Evolutionary conservation across 2,113 vertebrate genomes (phyloP).

Genomic region (Ptychochromis oligacanthus): DNA sequence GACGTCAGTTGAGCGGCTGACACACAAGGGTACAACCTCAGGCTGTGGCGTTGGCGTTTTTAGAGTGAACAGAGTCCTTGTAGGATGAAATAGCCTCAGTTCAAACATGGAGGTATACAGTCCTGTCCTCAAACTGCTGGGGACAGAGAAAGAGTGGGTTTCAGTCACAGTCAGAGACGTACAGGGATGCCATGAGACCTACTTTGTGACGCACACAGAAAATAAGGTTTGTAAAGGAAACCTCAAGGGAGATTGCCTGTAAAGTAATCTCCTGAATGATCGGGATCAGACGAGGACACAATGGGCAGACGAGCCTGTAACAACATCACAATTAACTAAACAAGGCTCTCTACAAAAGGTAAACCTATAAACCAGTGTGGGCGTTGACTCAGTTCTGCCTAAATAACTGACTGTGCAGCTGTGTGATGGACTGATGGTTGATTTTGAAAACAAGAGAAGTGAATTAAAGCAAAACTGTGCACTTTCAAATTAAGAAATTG

Average conservation of each 20-base stretch:
- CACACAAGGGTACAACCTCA: constrained; percentile 77
- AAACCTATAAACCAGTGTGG: not conserved
- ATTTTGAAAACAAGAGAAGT: not conserved
- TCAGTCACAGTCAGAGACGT: constrained; percentile 7
- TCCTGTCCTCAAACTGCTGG: constrained; percentile 83
- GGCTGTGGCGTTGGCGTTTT: constrained; percentile 82
- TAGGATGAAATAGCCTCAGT: not conserved
- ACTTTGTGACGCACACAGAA: constrained; percentile 12
- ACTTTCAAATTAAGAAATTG: not conserved
- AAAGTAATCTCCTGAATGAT: constrained; percentile 35
- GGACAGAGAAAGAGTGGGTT: constrained; percentile 20
- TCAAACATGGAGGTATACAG: constrained; percentile 50
- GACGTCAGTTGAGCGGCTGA: constrained; percentile 18
- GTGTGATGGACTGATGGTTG: not conserved
- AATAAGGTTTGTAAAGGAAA: constrained; percentile 38
- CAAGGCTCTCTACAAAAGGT: not conserved
- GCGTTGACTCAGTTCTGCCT: not conserved
- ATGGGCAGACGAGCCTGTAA: constrained; percentile 8
- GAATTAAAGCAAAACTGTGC: not conserved
- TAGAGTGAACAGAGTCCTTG: not conserved
- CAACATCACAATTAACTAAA: constrained; percentile 9
- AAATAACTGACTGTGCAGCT: not conserved
- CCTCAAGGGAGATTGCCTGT: constrained; percentile 12
- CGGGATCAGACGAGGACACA: constrained; percentile 7
- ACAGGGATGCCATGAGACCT: not conserved